A percentile compares a stretch with the other conserved stretches of the same genome.
phyloP scores from a whole-genome alignment of 92 coral and sea anemone genomes.

The Porites evermanni region DNA sequence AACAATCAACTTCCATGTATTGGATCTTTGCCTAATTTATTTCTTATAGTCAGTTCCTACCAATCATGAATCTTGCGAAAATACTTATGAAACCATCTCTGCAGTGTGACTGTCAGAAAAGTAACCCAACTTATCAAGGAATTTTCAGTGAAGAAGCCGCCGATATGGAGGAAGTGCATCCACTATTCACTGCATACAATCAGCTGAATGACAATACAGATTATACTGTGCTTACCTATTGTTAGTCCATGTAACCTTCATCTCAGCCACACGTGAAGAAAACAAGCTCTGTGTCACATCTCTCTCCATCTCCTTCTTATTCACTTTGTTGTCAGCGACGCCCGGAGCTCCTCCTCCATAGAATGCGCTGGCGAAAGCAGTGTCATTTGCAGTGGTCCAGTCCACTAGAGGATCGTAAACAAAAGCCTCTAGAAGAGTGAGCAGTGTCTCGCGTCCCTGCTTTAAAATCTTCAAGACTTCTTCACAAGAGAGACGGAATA shows the following conservation, averaged over 20 bases:
- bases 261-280: slow-evolving; percentile 98
- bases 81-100: too few species aligned
- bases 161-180: too few species aligned
- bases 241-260: slow-evolving; percentile 96
- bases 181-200: not conserved
- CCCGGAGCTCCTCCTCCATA: slow-evolving; percentile 96
- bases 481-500: slow-evolving; percentile 97
- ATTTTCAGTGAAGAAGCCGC: too few species aligned
- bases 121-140: too few species aligned
- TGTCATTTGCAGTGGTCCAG: slow-evolving; percentile 98
- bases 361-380: slow-evolving; percentile 97
- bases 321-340: slow-evolving; percentile 84
- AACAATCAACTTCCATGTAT: too few species aligned
- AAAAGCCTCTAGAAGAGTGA: slow-evolving; percentile 95
- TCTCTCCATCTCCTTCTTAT: slow-evolving; percentile 98
- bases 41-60: too few species aligned
- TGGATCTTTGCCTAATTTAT: too few species aligned
- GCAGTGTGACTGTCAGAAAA: too few species aligned
- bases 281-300: slow-evolving; percentile 97
- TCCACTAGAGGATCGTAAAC: slow-evolving; percentile 98
- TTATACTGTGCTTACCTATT: slow-evolving; percentile 68
- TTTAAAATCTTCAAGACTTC: slow-evolving; percentile 93
- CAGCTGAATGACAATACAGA: not conserved
- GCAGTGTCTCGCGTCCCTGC: slow-evolving; percentile 94
- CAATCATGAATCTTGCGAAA: too few species aligned